phyloP scores from a whole-genome alignment of 2,888 invertebrate species.

The Himalopsyche tibetana region DNA sequence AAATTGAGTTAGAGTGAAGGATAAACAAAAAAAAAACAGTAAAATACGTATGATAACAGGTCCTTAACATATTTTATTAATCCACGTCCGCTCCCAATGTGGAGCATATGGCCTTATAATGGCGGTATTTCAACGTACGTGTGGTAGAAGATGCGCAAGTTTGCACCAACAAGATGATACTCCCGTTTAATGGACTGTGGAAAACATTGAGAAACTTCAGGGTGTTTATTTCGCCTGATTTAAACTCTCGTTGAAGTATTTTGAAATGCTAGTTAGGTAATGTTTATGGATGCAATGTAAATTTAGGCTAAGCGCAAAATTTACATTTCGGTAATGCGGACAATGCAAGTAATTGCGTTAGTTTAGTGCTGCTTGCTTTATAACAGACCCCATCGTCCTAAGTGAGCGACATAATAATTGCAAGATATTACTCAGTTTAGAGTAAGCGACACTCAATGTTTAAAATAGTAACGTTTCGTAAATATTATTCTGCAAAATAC shows the following conservation, averaged over 20 bases:
- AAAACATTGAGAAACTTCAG: conserved; percentile 23
- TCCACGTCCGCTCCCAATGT: no score
- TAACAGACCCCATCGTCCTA: neutral
- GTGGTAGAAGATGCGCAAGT: no score
- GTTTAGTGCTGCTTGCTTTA: conserved; percentile 5
- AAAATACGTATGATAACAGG: no score
- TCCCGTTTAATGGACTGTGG: no score
- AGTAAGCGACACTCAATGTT: neutral
- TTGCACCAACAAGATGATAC: no score
- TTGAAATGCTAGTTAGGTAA: conserved; percentile 1
- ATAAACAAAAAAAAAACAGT: no score
- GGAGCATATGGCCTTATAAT: no score
- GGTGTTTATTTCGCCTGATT: conserved; percentile 3
- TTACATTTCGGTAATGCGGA: neutral
- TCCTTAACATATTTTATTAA: no score
- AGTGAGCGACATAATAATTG: neutral
- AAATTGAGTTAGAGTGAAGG: no score
- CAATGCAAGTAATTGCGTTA: conserved; percentile 13
- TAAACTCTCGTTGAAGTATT: neutral
- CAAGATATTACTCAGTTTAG: neutral
- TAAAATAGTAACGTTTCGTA: no score
- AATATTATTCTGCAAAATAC: no score
- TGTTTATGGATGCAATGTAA: conserved; percentile 39
- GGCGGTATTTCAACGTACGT: no score
- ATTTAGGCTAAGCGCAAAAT: conserved; percentile 5